Percentiles rank a stretch among this genome's conserved stretches.
These are phyloP conservation scores for Lemur catta DNA, from an alignment of 2,797 vertebrate species.

Conservation along the genomic window DNA sequence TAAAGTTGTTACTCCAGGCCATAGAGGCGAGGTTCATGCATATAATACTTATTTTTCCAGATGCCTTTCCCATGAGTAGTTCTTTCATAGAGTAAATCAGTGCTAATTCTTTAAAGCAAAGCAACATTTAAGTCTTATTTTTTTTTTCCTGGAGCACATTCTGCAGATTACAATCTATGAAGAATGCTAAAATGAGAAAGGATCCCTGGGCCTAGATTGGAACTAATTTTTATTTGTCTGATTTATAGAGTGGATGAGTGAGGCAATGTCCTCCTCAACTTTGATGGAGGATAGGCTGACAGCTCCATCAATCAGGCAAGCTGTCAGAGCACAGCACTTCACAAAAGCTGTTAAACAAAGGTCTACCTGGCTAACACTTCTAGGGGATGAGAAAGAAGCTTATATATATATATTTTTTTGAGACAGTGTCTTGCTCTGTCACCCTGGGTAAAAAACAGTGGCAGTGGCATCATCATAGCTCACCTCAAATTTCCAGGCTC, in stretches of 20 bases:
- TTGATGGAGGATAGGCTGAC: neutral
- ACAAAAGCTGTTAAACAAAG: conserved; percentile 39
- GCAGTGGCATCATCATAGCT: no score
- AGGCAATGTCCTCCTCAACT: neutral
- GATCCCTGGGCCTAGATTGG: neutral
- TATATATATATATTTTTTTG: no score
- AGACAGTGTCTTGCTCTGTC: no score
- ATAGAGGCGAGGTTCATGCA: neutral
- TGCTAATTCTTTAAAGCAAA: conserved; percentile 45
- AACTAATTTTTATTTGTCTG: conserved; percentile 53
- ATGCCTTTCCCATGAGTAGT: neutral
- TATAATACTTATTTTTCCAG: neutral
- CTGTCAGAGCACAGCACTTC: neutral
- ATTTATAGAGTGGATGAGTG: conserved; percentile 56
- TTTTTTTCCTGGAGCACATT: neutral
- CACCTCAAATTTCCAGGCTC: no score
- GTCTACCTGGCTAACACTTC: conserved; percentile 3
- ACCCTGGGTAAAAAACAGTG: no score
- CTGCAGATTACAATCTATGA: conserved; percentile 58
- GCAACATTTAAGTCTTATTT: neutral
- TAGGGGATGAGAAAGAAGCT: conserved; percentile 40
- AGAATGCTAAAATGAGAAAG: conserved; percentile 21
- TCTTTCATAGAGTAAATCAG: conserved; percentile 5
- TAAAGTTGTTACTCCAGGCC: neutral
- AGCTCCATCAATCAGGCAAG: conserved; percentile 56